Percentiles rank a stretch among this genome's conserved stretches.
phyloP scores from a whole-genome alignment of 2,797 vertebrate species.

The Tolypeutes matacus region DNA sequence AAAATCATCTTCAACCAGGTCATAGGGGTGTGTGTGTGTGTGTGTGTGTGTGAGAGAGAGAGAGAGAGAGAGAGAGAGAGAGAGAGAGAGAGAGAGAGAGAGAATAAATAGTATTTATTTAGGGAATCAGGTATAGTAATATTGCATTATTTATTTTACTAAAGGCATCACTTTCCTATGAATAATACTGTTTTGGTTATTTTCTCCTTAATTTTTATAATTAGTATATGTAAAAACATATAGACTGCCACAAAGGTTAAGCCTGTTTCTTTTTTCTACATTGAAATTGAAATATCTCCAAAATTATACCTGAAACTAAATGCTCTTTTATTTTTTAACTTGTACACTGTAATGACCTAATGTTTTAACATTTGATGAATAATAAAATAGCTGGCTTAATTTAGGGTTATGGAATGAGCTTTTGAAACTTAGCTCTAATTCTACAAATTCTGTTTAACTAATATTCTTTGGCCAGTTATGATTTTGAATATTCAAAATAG shows the following conservation, averaged over 20 bases:
- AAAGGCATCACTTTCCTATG: neutral
- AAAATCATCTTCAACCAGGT: slow-evolving; percentile 41
- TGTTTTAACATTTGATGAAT: slow-evolving; percentile 34
- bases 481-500: slow-evolving; percentile 42
- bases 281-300: slow-evolving; percentile 33
- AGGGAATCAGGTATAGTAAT: slow-evolving; percentile 38
- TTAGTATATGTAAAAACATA: neutral
- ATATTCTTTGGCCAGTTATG: neutral
- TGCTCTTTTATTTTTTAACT: slow-evolving; percentile 34
- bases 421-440: slow-evolving; percentile 57
- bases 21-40: neutral
- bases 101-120: slow-evolving; percentile 49
- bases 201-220: slow-evolving; percentile 49
- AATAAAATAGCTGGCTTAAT: neutral
- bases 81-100: no score
- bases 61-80: no score
- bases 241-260: neutral
- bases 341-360: neutral
- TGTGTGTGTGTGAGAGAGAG: neutral
- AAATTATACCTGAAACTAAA: neutral
- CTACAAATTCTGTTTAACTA: neutral
- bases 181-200: slow-evolving; percentile 33
- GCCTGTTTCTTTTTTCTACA: neutral
- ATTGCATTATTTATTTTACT: neutral
- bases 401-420: neutral